phyloP scores from a whole-genome alignment of 2,113 vertebrate genomes.

The Otus sunia region DNA sequence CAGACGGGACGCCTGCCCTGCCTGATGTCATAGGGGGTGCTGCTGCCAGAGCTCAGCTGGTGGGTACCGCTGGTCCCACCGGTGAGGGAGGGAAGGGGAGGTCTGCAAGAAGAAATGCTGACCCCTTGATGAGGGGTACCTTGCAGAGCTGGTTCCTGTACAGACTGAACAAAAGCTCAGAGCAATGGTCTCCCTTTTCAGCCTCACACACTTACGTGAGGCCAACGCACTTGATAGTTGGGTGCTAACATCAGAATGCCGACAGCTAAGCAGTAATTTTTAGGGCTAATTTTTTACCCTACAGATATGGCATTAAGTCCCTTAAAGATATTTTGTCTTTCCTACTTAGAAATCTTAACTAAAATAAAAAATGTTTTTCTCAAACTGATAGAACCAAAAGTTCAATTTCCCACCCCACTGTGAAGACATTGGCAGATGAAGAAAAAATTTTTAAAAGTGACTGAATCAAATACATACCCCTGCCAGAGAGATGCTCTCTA shows the following conservation, averaged over 20 bases:
- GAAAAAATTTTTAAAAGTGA: too few relatives aligned
- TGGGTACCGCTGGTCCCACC: neutral
- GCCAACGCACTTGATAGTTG: accelerated
- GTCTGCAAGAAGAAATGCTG: accelerated
- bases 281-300: neutral
- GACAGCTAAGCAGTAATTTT: neutral
- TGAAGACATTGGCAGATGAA: neutral
- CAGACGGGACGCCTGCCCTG: neutral
- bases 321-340: neutral
- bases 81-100: accelerated
- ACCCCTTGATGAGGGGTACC: too few relatives aligned
- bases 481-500: neutral
- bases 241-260: neutral
- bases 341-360: neutral
- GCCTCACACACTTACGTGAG: neutral
- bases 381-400: neutral
- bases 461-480: neutral
- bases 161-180: neutral
- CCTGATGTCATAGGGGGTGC: neutral
- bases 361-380: neutral
- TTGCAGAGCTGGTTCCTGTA: neutral
- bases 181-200: neutral
- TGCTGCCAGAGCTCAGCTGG: accelerated
- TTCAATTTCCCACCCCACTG: neutral
- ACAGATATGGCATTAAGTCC: neutral